Evolutionary conservation across 2,797 vertebrate genomes (phyloP).

Genomic region (Paratrypauchen microcephalus): DNA sequence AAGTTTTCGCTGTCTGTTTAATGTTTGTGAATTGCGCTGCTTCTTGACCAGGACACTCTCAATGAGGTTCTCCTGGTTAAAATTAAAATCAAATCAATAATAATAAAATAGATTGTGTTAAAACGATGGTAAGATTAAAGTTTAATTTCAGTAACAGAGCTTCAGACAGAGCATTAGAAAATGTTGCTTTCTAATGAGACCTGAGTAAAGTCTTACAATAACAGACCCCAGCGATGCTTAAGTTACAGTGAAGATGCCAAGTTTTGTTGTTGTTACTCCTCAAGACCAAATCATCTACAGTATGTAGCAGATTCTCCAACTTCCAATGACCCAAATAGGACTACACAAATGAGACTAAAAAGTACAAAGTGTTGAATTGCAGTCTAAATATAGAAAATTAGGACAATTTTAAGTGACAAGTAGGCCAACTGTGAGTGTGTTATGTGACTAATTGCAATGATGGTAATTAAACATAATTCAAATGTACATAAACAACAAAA

Average conservation of each 20-base stretch:
- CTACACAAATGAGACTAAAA: neutral
- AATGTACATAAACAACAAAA: neutral
- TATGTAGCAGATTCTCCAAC: neutral
- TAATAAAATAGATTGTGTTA: no score
- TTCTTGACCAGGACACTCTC: no score
- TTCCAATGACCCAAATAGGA: neutral
- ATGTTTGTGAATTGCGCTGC: no score
- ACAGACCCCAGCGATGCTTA: neutral
- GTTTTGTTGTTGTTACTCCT: neutral
- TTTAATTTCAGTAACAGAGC: no score
- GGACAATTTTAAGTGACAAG: constrained; percentile 6
- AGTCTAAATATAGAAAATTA: neutral
- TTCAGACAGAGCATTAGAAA: no score
- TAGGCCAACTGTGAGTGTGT: neutral
- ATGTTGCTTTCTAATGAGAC: neutral
- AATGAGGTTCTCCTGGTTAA: no score
- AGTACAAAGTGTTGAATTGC: neutral
- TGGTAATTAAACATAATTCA: neutral
- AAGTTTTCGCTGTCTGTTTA: no score
- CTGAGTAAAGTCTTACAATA: neutral
- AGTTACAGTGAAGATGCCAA: neutral
- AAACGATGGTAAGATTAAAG: no score
- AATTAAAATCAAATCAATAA: no score
- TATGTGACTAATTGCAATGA: constrained; percentile 1
- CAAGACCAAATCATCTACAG: neutral